A percentile compares a stretch with the other conserved stretches of the same genome.
phyloP scores from a whole-genome alignment of 1,140 invertebrate genomes.

The Drosophila miranda region DNA sequence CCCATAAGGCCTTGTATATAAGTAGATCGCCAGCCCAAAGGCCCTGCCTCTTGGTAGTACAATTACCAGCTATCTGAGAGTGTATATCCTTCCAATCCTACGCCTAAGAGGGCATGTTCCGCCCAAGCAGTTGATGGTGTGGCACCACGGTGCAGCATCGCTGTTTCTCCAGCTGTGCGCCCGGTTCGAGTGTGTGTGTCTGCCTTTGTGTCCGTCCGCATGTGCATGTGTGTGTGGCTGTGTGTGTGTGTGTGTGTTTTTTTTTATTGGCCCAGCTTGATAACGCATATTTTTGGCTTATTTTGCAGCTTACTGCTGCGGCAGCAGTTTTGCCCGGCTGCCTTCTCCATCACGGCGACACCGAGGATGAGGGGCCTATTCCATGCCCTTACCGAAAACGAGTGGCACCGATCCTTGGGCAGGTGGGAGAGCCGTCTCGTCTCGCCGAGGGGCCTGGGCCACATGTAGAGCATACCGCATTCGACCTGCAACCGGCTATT shows the following conservation, averaged over 20 bases:
- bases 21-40: no score
- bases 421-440: no score
- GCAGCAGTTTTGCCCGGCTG: slow-evolving; percentile 64
- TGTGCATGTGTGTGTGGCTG: slow-evolving; percentile 8
- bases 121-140: no score
- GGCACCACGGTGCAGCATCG: slow-evolving; percentile 29
- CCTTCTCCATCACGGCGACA: neutral
- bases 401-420: no score
- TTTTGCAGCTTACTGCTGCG: slow-evolving; percentile 77
- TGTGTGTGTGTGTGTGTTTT: slow-evolving; percentile 42
- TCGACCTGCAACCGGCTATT: neutral
- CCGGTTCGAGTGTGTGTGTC: slow-evolving; percentile 11
- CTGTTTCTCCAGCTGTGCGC: slow-evolving; percentile 63
- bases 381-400: no score
- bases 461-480: neutral
- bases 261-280: slow-evolving; percentile 74
- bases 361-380: no score
- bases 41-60: no score
- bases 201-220: slow-evolving; percentile 15
- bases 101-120: no score
- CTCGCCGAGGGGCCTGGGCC: no score
- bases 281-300: slow-evolving; percentile 80
- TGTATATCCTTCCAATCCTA: no score
- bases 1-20: no score
- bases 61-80: no score